These are phyloP conservation scores for Neopelma chrysocephalum DNA, from an alignment of 2,797 vertebrate species.

Conservation along the genomic window DNA sequence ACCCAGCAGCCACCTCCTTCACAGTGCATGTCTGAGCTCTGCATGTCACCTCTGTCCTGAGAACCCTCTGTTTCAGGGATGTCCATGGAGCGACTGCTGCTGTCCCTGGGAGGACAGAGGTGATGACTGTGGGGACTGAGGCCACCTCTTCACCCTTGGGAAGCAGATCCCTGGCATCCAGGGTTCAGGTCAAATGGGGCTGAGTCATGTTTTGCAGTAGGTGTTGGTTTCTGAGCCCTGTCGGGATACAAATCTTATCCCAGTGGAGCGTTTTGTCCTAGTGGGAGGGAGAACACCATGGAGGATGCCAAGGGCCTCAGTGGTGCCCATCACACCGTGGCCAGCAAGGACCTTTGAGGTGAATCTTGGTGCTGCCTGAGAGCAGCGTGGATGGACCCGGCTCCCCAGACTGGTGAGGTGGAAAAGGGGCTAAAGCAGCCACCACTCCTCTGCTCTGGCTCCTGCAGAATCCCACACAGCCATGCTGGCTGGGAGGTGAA, in stretches of 20 bases:
- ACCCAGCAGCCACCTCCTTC: not conserved
- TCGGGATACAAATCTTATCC: rapidly evolving
- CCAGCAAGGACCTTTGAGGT: not conserved
- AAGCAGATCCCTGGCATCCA: not conserved
- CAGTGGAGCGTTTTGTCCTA: not conserved
- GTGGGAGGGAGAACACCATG: not conserved
- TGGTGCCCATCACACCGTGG: not conserved
- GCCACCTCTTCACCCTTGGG: not conserved
- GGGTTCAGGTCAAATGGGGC: not conserved
- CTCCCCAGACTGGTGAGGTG: rapidly evolving
- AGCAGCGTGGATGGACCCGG: not conserved
- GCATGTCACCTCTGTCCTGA: rapidly evolving
- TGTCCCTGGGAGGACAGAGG: not conserved
- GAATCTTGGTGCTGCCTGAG: not conserved
- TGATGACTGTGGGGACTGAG: not conserved
- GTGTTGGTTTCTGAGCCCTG: not conserved
- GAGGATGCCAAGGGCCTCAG: not conserved
- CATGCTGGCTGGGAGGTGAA: not conserved
- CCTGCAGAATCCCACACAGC: not conserved
- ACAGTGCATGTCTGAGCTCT: rapidly evolving
- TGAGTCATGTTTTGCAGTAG: not conserved
- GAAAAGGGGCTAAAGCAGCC: not conserved
- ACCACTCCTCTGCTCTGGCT: rapidly evolving
- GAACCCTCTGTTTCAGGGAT: not conserved
- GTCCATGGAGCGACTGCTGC: rapidly evolving